Base-by-base conservation (phyloP, 2,888 invertebrate genomes). In the Rugalucina vietnamica region DNA sequence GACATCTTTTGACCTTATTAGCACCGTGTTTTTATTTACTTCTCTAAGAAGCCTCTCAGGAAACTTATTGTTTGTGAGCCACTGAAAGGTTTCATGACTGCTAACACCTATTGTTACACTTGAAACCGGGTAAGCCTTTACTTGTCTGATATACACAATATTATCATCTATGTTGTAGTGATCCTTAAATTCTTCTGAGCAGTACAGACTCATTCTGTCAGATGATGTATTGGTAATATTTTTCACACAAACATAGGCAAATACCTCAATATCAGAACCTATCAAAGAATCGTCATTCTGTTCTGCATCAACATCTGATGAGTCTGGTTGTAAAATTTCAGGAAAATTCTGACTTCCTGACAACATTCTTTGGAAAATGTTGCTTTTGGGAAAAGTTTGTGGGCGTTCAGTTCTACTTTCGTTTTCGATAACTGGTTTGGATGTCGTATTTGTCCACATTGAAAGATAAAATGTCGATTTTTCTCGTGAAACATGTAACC, bases 1-100 rank as follows among this genome's bases (percentile, higher is more conserved):
- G 29, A 92, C 84, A 81, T 93, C 93, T 79, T 92, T 91, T 36
- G 90, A 88, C 71, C 91, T 86, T 0, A 92, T 87, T 4, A 93
- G 82, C 18, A 92, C 86, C 21, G 85, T 73, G 74, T 90, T 89
- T 43, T 86, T 72, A 29, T 90, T 86, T 0, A 93, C 90, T 76
- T 90, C 89, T 14, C 82, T 60, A n/a, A 92, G 70, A 32, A 93
- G 83, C 18, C 91, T 90, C n/a, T 81, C 76, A 70, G 89, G 89
- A 73, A 93, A 93, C 8, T 91, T 90, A n/a, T 87, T 87, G 32
- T 89, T 88, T 69, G 89, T 89, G n/a, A 92, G 75, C 91, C 92
- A 92, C 8, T 88, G 81, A 84, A 91, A 93, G 0, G 91, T 87
- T n/a, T 91, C 88, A 21, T 79, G 80, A 80, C 90, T 88, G 32